phyloP scores from a whole-genome alignment of 2,797 vertebrate genomes.

The Sphenodon punctatus region DNA sequence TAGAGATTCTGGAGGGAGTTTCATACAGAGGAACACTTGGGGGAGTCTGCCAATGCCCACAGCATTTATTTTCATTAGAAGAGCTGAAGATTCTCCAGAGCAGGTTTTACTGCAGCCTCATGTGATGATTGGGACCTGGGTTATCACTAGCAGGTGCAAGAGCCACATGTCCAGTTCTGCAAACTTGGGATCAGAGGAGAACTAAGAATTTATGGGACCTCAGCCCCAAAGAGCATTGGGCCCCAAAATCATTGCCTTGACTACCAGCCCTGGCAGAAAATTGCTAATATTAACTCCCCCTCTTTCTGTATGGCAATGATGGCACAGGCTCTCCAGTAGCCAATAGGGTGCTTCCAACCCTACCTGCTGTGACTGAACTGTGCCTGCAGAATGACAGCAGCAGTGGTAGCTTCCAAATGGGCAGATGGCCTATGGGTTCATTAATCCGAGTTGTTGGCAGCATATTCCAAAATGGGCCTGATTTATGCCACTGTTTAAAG shows the following conservation, averaged over 20 bases:
- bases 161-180: not conserved
- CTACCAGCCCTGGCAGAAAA: no score
- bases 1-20: not conserved
- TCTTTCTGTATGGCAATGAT: no score
- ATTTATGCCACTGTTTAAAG: not conserved
- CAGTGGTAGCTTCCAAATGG: no score
- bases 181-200: not conserved
- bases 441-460: not conserved
- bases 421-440: no score
- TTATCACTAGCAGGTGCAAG: not conserved
- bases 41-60: not conserved
- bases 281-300: no score
- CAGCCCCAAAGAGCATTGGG: no score
- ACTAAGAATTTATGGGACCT: no score
- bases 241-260: no score
- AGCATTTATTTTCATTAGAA: not conserved
- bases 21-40: not conserved
- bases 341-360: no score
- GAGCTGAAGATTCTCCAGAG: not conserved
- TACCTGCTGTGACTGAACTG: no score
- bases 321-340: no score
- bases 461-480: not conserved
- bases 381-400: no score
- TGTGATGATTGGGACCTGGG: not conserved
- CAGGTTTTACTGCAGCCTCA: not conserved